phyloP scores from a whole-genome alignment of 2,113 vertebrate species.

The Otolemur garnettii region DNA sequence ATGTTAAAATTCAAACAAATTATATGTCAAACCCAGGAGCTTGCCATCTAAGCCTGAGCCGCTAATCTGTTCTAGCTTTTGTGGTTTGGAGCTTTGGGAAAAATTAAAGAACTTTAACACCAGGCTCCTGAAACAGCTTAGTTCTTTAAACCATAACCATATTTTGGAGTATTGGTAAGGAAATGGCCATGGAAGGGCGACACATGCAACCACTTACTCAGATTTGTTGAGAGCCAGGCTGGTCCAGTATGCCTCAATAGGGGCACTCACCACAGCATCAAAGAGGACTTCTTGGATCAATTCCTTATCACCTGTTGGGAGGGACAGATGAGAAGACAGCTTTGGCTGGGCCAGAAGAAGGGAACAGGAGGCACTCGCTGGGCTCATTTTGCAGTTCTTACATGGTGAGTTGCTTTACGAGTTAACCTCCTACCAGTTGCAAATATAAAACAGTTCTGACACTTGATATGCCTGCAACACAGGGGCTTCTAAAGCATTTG shows the following conservation, averaged over 20 bases:
- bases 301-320: constrained; percentile 95
- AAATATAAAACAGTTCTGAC: constrained; percentile 12
- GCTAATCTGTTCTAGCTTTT: constrained; percentile 74
- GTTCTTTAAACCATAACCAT: constrained; percentile 79
- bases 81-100: constrained; percentile 77
- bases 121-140: constrained; percentile 70
- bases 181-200: constrained; percentile 59
- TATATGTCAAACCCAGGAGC: constrained; percentile 72
- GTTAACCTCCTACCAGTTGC: neutral
- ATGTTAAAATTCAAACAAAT: constrained; percentile 77
- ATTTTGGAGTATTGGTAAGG: constrained; percentile 56
- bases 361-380: fast-evolving
- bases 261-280: constrained; percentile 97
- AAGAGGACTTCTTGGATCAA: constrained; percentile 97
- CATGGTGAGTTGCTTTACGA: neutral
- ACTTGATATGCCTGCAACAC: neutral
- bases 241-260: constrained; percentile 98
- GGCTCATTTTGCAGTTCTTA: neutral
- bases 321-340: constrained; percentile 12
- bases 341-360: neutral
- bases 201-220: constrained; percentile 91
- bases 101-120: constrained; percentile 83
- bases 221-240: constrained; percentile 98
- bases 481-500: neutral
- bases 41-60: constrained; percentile 53